These are phyloP conservation scores for Ochotona curzoniae DNA, from an alignment of 2,113 vertebrate genomes.

Conservation along the genomic window DNA sequence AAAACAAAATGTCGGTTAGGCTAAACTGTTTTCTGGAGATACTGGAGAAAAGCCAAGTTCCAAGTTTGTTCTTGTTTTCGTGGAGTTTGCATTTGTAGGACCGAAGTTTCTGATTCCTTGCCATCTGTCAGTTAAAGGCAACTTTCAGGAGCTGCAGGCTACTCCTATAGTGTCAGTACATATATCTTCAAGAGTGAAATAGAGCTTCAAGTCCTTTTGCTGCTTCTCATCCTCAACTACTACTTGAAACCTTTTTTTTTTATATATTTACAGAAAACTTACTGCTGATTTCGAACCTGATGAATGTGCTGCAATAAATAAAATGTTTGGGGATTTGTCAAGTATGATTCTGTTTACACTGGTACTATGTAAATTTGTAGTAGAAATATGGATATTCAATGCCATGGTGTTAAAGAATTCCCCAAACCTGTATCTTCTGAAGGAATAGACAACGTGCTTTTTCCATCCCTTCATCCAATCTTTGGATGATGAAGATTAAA, in stretches of 20 bases:
- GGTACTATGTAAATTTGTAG: not conserved
- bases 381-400: not conserved
- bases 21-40: not conserved
- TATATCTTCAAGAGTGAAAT: not conserved
- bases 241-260: not conserved
- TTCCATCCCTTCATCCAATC: not conserved
- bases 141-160: not conserved
- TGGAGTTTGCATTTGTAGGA: not conserved
- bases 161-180: not conserved
- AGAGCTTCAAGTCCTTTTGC: not conserved
- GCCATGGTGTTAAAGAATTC: not conserved
- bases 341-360: not conserved
- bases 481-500: conserved; percentile 29
- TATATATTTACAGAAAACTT: not conserved
- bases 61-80: not conserved
- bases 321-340: not conserved
- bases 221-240: not conserved
- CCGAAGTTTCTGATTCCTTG: not conserved
- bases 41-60: not conserved
- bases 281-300: not conserved
- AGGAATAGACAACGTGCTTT: not conserved
- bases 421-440: not conserved
- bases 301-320: not conserved
- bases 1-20: not conserved
- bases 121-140: not conserved